A percentile compares a stretch with the other conserved stretches of the same genome.
phyloP scores from a whole-genome alignment of 2,797 vertebrate species.

The Danio tinwini region DNA sequence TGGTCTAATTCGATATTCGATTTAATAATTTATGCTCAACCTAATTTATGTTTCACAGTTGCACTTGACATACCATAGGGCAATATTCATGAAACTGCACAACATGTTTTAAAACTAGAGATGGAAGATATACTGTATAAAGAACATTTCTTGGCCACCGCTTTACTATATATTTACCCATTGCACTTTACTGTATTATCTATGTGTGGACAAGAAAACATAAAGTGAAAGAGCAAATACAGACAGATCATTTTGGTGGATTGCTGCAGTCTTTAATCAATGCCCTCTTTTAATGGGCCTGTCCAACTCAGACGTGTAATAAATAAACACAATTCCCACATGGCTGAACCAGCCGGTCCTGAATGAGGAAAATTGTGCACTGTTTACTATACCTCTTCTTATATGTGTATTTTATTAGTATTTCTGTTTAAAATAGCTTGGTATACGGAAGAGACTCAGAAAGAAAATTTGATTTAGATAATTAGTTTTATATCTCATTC shows the following conservation, averaged over 20 bases:
- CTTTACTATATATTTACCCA: too few species aligned
- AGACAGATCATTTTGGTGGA: conserved; percentile 45
- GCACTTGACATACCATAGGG: too few species aligned
- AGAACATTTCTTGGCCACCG: too few species aligned
- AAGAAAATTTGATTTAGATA: background rate
- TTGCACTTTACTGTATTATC: too few species aligned
- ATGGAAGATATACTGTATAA: too few species aligned
- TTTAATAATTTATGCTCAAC: too few species aligned
- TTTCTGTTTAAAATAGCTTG: background rate
- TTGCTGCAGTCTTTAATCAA: conserved; percentile 55
- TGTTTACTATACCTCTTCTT: background rate
- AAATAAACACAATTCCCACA: conserved; percentile 43
- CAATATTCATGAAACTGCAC: too few species aligned
- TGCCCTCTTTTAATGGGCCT: conserved; percentile 45
- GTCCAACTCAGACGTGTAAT: conserved; percentile 34
- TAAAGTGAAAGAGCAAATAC: conserved; percentile 17
- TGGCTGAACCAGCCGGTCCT: conserved; percentile 16
- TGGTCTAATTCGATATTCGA: too few species aligned
- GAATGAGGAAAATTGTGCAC: background rate
- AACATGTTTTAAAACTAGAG: too few species aligned
- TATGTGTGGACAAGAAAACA: conserved; percentile 25
- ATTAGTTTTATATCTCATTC: background rate
- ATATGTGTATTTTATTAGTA: background rate
- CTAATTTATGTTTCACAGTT: too few species aligned
- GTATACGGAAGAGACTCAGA: background rate